Base-by-base conservation (phyloP, 1,140 invertebrate genomes). In the Charaxes varanes region DNA sequence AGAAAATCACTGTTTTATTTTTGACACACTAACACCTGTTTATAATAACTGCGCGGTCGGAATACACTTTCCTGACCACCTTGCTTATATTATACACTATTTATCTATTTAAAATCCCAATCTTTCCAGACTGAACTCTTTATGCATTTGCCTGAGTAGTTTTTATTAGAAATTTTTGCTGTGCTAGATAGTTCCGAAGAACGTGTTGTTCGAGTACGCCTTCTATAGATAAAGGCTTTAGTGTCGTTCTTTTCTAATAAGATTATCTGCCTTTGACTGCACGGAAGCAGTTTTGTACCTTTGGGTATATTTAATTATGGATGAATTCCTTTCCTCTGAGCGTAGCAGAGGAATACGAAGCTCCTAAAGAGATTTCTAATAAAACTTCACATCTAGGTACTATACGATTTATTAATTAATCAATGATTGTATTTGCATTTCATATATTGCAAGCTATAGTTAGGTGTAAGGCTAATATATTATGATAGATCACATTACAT, bases 291-390 rank as follows among this genome's bases (percentile, higher is more conserved):
- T 45, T 14, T 24, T 37, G 46, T 73, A 65, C 58, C 48, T 22
- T 12, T 19, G 15, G 32, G 57, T 62, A 67, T 30, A 23, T 10
- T 28, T 15, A 17, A 33, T 35, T 48, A 47, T 59, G 52, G 69
- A 54, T 52, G 65, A 43, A 65, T 82, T 82, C 73, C 62, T 70
- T 82, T 58, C 66, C 78, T 82, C 78, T 82, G 74, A 65, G 10
- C n/a, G n/a, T 22, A 76, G 76, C 74, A 82, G 78, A 82, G 78
- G 65, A 49, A 82, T 69, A 65, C 52, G 78, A 78, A 82, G 53
- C 72, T 63, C 47, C 69, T 65, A 13, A 17, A 31, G 8, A 19
- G 52, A 42, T 52, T 41, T 53, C 49, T 45, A 46, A 40, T 33
- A 36, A 51, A 38, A 48, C 36, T 23, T 15, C 18, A 19, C 8